Evolutionary conservation across 2,113 vertebrate genomes (phyloP).

Genomic region (Andinoacara biseriatus): DNA sequence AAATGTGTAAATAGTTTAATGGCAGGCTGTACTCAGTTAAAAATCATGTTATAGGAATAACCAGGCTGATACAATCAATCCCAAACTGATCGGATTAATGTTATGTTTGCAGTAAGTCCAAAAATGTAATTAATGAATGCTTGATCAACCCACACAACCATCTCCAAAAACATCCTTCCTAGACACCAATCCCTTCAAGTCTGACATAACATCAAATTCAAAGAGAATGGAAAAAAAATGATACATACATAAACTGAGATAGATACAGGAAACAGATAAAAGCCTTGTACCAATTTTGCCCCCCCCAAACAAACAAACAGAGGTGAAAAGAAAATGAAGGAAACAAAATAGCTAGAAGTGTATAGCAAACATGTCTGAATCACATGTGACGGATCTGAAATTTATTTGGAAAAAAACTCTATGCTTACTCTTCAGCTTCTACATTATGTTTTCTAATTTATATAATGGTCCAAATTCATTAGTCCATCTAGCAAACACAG

Average conservation of each 20-base stretch:
- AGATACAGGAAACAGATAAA: not conserved
- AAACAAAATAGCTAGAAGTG: not conserved
- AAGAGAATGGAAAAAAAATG: not conserved
- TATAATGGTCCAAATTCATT: not conserved
- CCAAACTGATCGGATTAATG: not conserved
- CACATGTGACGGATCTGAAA: not conserved
- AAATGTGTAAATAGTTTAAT: not conserved
- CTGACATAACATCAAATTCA: not conserved
- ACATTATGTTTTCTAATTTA: not conserved
- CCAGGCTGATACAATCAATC: not conserved
- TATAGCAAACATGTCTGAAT: not conserved
- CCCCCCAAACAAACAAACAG: not conserved
- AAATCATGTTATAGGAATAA: not conserved
- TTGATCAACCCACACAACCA: not conserved
- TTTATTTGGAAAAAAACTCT: not conserved
- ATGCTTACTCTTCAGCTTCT: not conserved
- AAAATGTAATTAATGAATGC: not conserved
- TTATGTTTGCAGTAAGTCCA: not conserved
- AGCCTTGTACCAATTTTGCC: not conserved
- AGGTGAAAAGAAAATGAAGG: too few species aligned
- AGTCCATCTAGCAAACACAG: not conserved
- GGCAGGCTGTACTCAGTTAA: not conserved
- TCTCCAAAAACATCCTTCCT: too few species aligned
- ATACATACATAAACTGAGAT: not conserved
- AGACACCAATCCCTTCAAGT: not conserved